Evolutionary conservation across 1,140 invertebrate genomes (phyloP).

Genomic region (Radopholus similis): DNA sequence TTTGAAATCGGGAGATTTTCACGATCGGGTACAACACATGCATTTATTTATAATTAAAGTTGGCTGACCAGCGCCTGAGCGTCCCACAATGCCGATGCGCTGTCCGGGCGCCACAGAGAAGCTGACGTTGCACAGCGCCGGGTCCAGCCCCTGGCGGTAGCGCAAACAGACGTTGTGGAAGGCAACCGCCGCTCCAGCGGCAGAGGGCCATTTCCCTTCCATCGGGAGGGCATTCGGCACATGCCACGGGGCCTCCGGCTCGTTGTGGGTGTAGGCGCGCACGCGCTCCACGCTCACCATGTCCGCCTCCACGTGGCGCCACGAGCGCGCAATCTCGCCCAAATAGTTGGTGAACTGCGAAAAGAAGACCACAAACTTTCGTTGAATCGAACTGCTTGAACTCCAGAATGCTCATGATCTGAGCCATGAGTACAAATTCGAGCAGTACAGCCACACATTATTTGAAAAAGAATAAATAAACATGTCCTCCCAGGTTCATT

Average conservation of each 20-base stretch:
- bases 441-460: too few species aligned
- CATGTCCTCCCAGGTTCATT: too few species aligned
- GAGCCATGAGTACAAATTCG: too few species aligned
- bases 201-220: slow-evolving; percentile 44
- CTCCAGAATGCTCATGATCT: too few species aligned
- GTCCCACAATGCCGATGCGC: slow-evolving; percentile 66
- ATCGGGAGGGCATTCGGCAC: slow-evolving; percentile 1
- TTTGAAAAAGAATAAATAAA: too few species aligned
- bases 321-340: slow-evolving; percentile 76
- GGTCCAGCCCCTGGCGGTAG: slow-evolving; percentile 66
- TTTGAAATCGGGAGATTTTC: too few species aligned
- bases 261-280: slow-evolving; percentile 81
- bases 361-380: neutral
- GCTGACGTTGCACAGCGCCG: slow-evolving; percentile 72
- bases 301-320: slow-evolving; percentile 61
- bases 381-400: too few species aligned
- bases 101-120: slow-evolving; percentile 72
- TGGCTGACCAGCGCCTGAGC: slow-evolving; percentile 66
- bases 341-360: slow-evolving; percentile 87
- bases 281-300: slow-evolving; percentile 95
- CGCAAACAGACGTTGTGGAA: slow-evolving; percentile 52
- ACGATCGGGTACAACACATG: too few species aligned
- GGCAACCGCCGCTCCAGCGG: slow-evolving; percentile 37
- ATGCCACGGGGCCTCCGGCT: slow-evolving; percentile 19
- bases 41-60: too few species aligned